phyloP scores from a whole-genome alignment of 2,113 vertebrate species.

The Oceanites oceanicus region DNA sequence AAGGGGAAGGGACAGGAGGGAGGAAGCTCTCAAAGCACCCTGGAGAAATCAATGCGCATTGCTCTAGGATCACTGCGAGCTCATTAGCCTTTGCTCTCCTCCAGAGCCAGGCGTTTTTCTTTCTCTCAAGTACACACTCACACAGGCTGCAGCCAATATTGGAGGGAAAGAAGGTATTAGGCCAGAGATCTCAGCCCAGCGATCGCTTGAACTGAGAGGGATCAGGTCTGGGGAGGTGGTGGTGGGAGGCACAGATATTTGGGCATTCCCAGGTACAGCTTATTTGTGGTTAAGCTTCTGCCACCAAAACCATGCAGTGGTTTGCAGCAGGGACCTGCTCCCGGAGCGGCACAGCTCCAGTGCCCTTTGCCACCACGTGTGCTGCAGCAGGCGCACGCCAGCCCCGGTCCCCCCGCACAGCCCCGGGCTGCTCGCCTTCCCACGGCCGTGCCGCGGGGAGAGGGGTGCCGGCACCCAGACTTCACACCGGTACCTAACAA shows the following conservation, averaged over 20 bases:
- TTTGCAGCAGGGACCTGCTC: background rate
- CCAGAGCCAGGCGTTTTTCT: background rate
- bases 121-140: background rate
- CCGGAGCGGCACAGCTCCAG: background rate
- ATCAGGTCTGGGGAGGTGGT: background rate
- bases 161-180: too few relatives aligned
- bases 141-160: background rate
- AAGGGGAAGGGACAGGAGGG: background rate
- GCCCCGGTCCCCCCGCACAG: accelerated
- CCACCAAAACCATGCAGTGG: too few relatives aligned
- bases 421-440: background rate
- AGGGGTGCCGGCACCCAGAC: background rate
- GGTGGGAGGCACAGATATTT: too few relatives aligned
- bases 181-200: background rate
- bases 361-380: accelerated
- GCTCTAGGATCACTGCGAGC: background rate
- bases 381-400: background rate
- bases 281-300: background rate
- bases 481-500: background rate
- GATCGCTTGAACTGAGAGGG: accelerated
- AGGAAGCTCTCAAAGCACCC: background rate
- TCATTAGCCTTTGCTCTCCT: background rate
- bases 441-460: background rate
- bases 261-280: background rate
- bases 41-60: background rate